Evolutionary conservation across 1,140 invertebrate species (phyloP), one percentile per base, ranked within the genome.

Genomic region (Harpegnathos saltator): DNA sequence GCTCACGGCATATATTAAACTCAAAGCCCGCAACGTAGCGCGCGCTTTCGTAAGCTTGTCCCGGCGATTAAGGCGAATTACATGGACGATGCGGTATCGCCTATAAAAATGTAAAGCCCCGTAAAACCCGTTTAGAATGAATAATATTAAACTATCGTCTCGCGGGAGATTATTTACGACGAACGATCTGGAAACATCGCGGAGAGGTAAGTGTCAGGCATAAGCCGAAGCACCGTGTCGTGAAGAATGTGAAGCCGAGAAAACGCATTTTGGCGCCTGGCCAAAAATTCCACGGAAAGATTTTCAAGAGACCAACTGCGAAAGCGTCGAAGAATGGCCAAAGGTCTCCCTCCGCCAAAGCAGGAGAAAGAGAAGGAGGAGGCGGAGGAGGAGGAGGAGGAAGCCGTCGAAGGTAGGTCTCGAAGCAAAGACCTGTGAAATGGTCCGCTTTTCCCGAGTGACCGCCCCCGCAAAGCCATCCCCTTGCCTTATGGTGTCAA

Each of bases 391-490:
- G n/a, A n/a, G n/a, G 69, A 44, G 38, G 38, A 17, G 44, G n/a
- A 72, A 84, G 24, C 52, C 29, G 33, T 44, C 38, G 61, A 75
- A 82, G 59, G 84, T 77, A 38, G 56, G 48, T 78, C 63, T 73
- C 62, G 12, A 66, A 58, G 38, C 62, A 83, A 83, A 89, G 68
- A 83, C 52, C 73, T 83, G 66, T 83, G 74, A 88, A 89, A 88
- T 85, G 74, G 73, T 50, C 58, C 85, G 65, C 73, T 88, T 85
- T 83, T 84, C 50, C 62, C 56, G 73, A 87, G 56, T 74, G 71
- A 87, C 83, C 81, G n/a, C 62, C 48, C 48, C 38, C 14, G 50
- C 71, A 68, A 86, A 78, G 44, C 38, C 75, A 71, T 29, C 38
- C 71, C 71, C 54, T 66, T 38, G 29, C 50, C 22, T 12, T 62